These are phyloP conservation scores for Lasioglossum lativentre DNA, from an alignment of 2,888 invertebrate genomes.

Conservation along the genomic window DNA sequence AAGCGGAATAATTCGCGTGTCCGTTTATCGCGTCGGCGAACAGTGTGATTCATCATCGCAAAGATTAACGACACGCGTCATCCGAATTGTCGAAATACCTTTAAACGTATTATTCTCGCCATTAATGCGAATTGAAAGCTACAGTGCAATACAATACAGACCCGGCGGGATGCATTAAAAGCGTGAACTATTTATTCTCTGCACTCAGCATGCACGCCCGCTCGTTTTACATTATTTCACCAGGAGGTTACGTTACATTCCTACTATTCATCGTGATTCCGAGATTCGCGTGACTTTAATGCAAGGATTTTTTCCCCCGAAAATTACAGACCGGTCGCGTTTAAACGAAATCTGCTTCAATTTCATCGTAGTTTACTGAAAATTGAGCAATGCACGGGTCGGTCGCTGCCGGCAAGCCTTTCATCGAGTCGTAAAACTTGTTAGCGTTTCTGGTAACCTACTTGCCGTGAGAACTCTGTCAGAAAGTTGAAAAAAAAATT, in stretches of 20 bases:
- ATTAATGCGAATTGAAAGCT: conserved; percentile 52
- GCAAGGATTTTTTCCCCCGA: conserved; percentile 47
- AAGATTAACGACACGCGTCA: background rate
- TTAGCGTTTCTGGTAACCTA: background rate
- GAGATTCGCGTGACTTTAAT: conserved; percentile 27
- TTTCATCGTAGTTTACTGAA: conserved; percentile 45
- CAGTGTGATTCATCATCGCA: background rate
- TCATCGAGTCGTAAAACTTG: background rate
- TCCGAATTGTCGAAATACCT: background rate
- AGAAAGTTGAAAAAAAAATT: background rate
- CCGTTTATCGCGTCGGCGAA: background rate
- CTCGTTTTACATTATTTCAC: conserved; percentile 48
- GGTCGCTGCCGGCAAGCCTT: background rate
- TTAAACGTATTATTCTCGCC: conserved; percentile 10
- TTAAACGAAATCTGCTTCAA: conserved; percentile 61
- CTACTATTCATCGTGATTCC: conserved; percentile 34
- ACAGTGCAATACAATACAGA: conserved; percentile 20
- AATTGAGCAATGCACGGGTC: conserved; percentile 46
- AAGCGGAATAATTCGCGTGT: conserved; percentile 19
- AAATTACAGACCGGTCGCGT: conserved; percentile 56
- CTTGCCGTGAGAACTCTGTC: too few species aligned
- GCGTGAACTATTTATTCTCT: conserved; percentile 32
- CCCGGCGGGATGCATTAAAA: conserved; percentile 33
- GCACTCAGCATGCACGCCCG: conserved; percentile 11
- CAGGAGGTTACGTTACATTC: conserved; percentile 45